These are phyloP conservation scores for Podotricha telesiphe DNA, from an alignment of 2,888 invertebrate genomes.

Conservation along the genomic window DNA sequence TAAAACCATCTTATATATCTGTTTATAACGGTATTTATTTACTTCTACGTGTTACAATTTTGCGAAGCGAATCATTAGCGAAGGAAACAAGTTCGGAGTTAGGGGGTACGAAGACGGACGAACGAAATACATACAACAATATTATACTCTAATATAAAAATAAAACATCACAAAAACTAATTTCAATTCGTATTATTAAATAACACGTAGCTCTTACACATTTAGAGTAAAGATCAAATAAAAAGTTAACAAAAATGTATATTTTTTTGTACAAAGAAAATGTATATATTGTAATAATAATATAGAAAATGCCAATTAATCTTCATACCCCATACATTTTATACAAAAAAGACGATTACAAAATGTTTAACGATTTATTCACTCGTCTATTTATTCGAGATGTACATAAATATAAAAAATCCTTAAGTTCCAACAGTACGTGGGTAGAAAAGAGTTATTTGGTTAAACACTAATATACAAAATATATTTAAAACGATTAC, in stretches of 20 bases:
- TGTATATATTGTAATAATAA: neutral
- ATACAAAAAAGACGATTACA: slow-evolving; percentile 23
- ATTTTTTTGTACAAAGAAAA: slow-evolving; percentile 4
- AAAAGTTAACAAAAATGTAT: slow-evolving; percentile 11
- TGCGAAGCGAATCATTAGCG: slow-evolving; percentile 30
- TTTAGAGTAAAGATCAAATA: neutral
- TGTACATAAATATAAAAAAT: slow-evolving; percentile 22
- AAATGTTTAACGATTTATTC: slow-evolving; percentile 21
- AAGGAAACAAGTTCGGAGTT: slow-evolving; percentile 19
- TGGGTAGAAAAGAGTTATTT: slow-evolving; percentile 49
- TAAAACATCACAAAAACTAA: slow-evolving; percentile 6
- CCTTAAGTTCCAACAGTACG: neutral
- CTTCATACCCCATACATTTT: slow-evolving; percentile 25
- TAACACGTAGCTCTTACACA: slow-evolving; percentile 12
- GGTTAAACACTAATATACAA: slow-evolving; percentile 68
- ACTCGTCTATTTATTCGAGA: slow-evolving; percentile 27
- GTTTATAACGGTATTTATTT: slow-evolving; percentile 32
- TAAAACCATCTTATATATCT: neutral
- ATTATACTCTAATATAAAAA: slow-evolving; percentile 5
- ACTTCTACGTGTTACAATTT: slow-evolving; percentile 32
- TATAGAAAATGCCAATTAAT: slow-evolving; percentile 14
- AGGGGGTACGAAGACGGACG: slow-evolving; percentile 19
- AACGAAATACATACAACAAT: neutral
- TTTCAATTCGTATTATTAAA: slow-evolving; percentile 1
- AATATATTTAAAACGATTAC: slow-evolving; percentile 23